phyloP scores from a whole-genome alignment of 2,888 invertebrate species.

The Acleris literana region DNA sequence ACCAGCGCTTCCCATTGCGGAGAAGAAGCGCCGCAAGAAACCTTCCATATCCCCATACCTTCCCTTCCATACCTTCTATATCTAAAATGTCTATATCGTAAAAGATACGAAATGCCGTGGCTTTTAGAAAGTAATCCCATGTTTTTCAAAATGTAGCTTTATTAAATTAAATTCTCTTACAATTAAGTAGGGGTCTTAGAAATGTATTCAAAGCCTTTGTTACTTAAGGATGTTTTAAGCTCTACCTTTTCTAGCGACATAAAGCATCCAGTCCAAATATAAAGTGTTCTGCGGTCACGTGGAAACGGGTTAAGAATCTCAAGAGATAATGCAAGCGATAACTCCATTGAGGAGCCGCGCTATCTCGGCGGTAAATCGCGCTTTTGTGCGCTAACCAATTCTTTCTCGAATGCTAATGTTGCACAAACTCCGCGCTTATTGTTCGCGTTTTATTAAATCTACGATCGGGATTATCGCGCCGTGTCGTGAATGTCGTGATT shows the following conservation, averaged over 20 bases:
- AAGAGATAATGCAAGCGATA: slow-evolving; percentile 23
- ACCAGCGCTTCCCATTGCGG: too few species aligned
- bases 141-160: too few species aligned
- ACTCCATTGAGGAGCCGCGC: slow-evolving; percentile 10
- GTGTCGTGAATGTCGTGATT: slow-evolving; percentile 25
- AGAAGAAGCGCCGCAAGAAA: too few species aligned
- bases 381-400: slow-evolving; percentile 17
- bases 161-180: too few species aligned
- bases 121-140: too few species aligned
- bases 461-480: slow-evolving; percentile 61
- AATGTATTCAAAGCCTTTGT: too few species aligned
- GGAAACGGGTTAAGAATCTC: slow-evolving; percentile 17
- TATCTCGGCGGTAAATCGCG: slow-evolving; percentile 11
- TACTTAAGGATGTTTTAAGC: neutral
- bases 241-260: neutral
- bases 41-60: too few species aligned
- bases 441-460: slow-evolving; percentile 66
- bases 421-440: slow-evolving; percentile 61
- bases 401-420: slow-evolving; percentile 54
- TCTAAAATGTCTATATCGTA: too few species aligned
- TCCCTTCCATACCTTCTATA: too few species aligned
- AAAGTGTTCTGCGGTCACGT: slow-evolving; percentile 5
- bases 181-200: too few species aligned
- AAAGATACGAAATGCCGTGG: too few species aligned
- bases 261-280: neutral